Evolutionary conservation across 2,113 vertebrate genomes (phyloP), one percentile per base, ranked within the genome.

Genomic region (Spea bombifrons): DNA sequence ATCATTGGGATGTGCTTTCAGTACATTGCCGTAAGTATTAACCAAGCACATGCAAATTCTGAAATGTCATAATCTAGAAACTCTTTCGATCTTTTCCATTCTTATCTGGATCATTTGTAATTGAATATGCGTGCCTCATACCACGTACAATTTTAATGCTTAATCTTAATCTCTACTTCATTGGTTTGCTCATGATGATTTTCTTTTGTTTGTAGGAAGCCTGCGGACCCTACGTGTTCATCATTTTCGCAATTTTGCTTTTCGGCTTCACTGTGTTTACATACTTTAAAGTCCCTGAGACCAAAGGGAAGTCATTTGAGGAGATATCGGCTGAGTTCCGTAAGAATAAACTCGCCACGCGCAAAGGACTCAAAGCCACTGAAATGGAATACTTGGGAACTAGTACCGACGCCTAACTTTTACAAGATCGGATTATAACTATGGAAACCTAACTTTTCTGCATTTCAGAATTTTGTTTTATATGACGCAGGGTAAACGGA

Each of bases 291-390:
- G 95, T 98, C 10, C 97, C 97, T 0, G 97, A 99, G 90, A 99
- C 97, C 0, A 98, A 98, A 83, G 96, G 96, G 0, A 98, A 97
- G 82, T 93, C 90, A 0, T 97, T 97, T 72, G 93, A 98, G 84
- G 95, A 98, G 88, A 98, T 99, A 0, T 84, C 94, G 0, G 92
- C 92, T 0, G 88, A 88, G 57, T 99, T 99, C 86, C 92, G 89
- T 5, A 93, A 89, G 78, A 93, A 88, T 71, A 89, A 73, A n/a
- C 84, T 84, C 16, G 81, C 75, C 0, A 70, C 61, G 0, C 10
- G 3, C 0, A 9, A n/a, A 8, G 75, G 15, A 0, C 46, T 83
- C 15, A 88, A 83, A 74, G 79, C 84, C 0, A 88, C 87, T 0
- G 95, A 98, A 89, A 89, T 99, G 87, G 86, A 96, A 81, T 89